Base-by-base conservation (phyloP, 2,113 vertebrate genomes). In the Halcyon senegalensis region DNA sequence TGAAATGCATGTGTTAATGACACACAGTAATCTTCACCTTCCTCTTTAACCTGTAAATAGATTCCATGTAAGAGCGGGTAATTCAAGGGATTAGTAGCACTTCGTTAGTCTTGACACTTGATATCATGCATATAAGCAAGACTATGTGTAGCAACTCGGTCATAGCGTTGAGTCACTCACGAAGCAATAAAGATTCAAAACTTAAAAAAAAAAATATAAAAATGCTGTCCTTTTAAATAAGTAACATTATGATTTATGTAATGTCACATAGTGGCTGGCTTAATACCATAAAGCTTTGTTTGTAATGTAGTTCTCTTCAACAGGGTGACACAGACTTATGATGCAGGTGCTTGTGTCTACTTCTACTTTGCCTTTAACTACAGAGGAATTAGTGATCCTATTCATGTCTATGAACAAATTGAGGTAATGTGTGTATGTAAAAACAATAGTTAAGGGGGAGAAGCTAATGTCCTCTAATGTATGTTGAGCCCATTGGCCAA, bases 351-450 rank as follows among this genome's bases (percentile, higher is more conserved):
- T 90, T 99, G 99, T 83, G 98, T 99, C 97, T 99, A 99, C 98
- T 99, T 99, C 98, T 99, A 99, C 98, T 99, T 99, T 98, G 99
- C 99, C 98, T 99, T 99, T 98, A 99, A 99, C 98, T 99, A 99
- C 98, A 98, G 99, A 97, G 99, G 99, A 97, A 99, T 99, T 96
- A 98, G 98, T 76, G 99, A 99, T 90, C 99, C 99, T 55, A 77
- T 99, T 95, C 97, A 99, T 39, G 98, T 99, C 88, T 99, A 99
- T 97, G 99, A 99, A 96, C 98, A 99, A 98, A 99, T 99, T 64
- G 99, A 99, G 99, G 99, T 99, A 98, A 97, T 88, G 68, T 53
- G 51, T 53, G 51, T 90, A 74, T 30, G 9, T 75, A 51, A 33
- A 48, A 95, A 27, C 39, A 53, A 15, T 24, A 55, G 53, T 41